A percentile compares a stretch with the other conserved stretches of the same genome.
Conservation (phyloP, 2,888 invertebrate species). For the Pachymerium ferrugineum region DNA sequence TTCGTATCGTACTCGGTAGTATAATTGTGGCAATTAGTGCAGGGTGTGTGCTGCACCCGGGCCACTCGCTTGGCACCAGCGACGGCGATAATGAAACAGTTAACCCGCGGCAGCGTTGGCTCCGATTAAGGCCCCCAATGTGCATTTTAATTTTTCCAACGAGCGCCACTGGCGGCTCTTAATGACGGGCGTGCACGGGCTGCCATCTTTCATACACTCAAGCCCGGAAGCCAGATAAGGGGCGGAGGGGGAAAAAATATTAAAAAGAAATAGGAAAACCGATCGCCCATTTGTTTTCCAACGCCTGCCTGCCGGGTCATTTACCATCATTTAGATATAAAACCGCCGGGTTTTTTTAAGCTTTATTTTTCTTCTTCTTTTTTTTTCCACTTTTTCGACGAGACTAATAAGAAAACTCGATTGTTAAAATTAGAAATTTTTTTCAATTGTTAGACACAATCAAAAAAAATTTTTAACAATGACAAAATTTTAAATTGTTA, state of each 20-base stretch:
- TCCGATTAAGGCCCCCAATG: conserved; percentile 10
- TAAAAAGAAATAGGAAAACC: background rate
- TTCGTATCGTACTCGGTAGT: background rate
- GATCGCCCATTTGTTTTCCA: background rate
- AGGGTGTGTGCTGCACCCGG: background rate
- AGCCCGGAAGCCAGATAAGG: conserved; percentile 15
- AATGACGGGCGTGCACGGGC: conserved; percentile 13
- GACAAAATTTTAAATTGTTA: too few relatives aligned
- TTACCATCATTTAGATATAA: too few relatives aligned
- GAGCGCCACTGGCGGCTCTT: background rate
- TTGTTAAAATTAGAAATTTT: too few relatives aligned
- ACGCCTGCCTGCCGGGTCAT: too few relatives aligned
- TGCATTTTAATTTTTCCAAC: conserved; percentile 14
- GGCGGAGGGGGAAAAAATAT: background rate
- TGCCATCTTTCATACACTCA: background rate
- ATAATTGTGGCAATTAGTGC: conserved; percentile 21
- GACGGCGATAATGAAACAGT: conserved; percentile 18
- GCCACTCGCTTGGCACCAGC: conserved; percentile 1
- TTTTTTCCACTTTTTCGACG: too few relatives aligned
- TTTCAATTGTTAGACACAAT: too few relatives aligned
- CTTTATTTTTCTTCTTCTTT: background rate
- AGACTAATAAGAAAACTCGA: too few relatives aligned
- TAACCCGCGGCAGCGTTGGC: background rate
- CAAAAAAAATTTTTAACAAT: too few relatives aligned
- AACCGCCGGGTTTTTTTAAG: too few relatives aligned